These are phyloP conservation scores for Omphaloscelis lunosa DNA, from an alignment of 2,888 invertebrate species.

Conservation along the genomic window DNA sequence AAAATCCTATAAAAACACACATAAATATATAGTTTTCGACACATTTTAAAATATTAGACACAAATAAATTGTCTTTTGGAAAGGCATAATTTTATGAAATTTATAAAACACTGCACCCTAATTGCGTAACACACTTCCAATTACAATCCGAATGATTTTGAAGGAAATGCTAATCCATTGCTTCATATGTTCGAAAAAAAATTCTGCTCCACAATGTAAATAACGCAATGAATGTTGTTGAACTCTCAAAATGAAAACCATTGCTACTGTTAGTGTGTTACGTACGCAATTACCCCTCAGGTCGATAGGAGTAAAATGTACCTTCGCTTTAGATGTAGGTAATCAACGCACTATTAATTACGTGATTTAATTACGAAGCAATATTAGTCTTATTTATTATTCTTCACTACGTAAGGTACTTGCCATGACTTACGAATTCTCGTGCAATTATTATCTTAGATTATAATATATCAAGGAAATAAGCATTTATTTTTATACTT, in stretches of 20 bases:
- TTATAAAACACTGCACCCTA: not conserved
- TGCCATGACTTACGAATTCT: constrained; percentile 51
- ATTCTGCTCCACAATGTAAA: too few species aligned
- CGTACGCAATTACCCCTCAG: too few species aligned
- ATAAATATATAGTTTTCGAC: not conserved
- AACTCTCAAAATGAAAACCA: too few species aligned
- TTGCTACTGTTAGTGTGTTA: too few species aligned
- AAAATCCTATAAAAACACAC: constrained; percentile 3
- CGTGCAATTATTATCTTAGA: constrained; percentile 56
- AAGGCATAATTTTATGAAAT: not conserved
- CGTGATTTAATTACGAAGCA: constrained; percentile 52
- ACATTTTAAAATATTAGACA: constrained; percentile 26
- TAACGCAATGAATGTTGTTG: too few species aligned
- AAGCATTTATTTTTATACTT: constrained; percentile 60
- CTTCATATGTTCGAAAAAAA: too few species aligned
- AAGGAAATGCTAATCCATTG: too few species aligned
- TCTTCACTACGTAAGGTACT: constrained; percentile 13
- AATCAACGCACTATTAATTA: constrained; percentile 32
- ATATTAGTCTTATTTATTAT: constrained; percentile 58
- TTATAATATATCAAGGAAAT: constrained; percentile 44
- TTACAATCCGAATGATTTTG: too few species aligned
- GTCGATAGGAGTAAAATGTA: constrained; percentile 40
- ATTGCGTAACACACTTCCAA: too few species aligned
- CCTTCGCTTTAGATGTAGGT: constrained; percentile 41
- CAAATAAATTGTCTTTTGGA: not conserved